Evolutionary conservation across 1,140 invertebrate genomes (phyloP), one percentile per base, ranked within the genome.

Genomic region (Amyelois transitella): DNA sequence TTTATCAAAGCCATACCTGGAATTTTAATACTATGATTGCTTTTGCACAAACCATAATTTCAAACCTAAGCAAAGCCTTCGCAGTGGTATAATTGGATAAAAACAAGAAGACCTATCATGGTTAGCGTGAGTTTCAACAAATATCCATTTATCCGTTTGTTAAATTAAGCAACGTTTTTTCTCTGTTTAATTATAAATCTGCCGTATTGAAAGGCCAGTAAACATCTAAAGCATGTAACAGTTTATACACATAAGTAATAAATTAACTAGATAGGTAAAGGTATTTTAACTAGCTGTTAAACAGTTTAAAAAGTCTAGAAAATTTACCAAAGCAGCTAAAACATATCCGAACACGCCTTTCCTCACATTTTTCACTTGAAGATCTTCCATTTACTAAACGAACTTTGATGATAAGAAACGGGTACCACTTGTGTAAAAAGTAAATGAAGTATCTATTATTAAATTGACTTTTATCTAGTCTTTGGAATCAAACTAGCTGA

Each of bases 101-200:
- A 48, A n/a, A 19, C 12, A 12, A 48, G 45, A 48, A 48, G 45
- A 48, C 45, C 45, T 21, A 48, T 48, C 18, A 48, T 21, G 45
- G 45, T 19, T 21, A 1, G 20, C 18, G 20, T 21, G 12, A 38
- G 12, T 14, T 38, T 8, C 25, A 38, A 38, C 32, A 14, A 38
- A 14, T 12, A 38, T 38, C n/a, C n/a, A 14, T 38, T 38, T n/a
- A 14, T 38, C 17, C 12, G 50, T 61, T 59, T 38, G 20, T 18
- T 12, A 19, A 45, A 18, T 51, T 25, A 48, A 18, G 45, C 14
- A 45, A 45, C 44, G 38, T 48, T 52, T 32, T 58, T 44, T 43
- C 48, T 58, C 44, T 52, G 44, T 20, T 58, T 45, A 51, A 52
- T 45, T 17, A 7, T 19, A 43, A n/a, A n/a, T n/a, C n/a, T n/a